These are phyloP conservation scores for Lutjanus campechanus DNA, from an alignment of 2,797 vertebrate genomes.

Conservation along the genomic window DNA sequence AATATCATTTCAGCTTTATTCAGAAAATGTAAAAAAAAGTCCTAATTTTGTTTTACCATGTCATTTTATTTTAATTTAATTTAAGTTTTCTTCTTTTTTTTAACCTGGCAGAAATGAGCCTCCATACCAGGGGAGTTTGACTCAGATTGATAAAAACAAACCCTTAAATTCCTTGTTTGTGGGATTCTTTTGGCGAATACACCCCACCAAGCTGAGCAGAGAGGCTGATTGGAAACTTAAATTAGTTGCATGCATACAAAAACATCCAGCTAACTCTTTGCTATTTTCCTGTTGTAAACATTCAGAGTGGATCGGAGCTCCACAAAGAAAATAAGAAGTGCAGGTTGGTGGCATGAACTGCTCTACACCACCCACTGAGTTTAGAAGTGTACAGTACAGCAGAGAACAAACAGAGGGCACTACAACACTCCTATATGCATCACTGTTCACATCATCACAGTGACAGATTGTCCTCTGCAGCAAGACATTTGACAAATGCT, in stretches of 20 bases:
- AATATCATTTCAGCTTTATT: too few relatives aligned
- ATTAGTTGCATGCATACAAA: not conserved
- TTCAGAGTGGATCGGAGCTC: conserved; percentile 1
- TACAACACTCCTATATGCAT: conserved; percentile 61
- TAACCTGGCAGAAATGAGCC: not conserved
- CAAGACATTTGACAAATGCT: conserved; percentile 28
- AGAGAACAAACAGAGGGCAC: conserved; percentile 76
- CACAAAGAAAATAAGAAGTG: conserved; percentile 4
- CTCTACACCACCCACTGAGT: conserved; percentile 52
- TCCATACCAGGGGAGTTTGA: not conserved
- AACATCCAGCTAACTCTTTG: not conserved
- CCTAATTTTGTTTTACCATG: not conserved
- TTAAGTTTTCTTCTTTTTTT: not conserved
- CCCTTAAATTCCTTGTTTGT: conserved; percentile 13
- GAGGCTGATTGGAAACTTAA: not conserved
- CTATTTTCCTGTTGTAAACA: conserved; percentile 3
- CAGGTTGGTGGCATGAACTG: conserved; percentile 21
- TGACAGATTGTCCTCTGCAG: conserved; percentile 45
- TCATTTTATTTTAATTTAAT: not conserved
- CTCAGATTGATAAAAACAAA: conserved; percentile 30
- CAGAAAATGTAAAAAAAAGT: too few relatives aligned
- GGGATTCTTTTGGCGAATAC: not conserved
- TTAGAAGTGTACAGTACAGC: conserved; percentile 46
- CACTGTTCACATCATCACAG: conserved; percentile 47
- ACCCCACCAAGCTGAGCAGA: not conserved